A percentile compares a stretch with the other conserved stretches of the same genome.
Conservation (phyloP, 2,797 vertebrate genomes). For the Limnodromus scolopaceus region DNA sequence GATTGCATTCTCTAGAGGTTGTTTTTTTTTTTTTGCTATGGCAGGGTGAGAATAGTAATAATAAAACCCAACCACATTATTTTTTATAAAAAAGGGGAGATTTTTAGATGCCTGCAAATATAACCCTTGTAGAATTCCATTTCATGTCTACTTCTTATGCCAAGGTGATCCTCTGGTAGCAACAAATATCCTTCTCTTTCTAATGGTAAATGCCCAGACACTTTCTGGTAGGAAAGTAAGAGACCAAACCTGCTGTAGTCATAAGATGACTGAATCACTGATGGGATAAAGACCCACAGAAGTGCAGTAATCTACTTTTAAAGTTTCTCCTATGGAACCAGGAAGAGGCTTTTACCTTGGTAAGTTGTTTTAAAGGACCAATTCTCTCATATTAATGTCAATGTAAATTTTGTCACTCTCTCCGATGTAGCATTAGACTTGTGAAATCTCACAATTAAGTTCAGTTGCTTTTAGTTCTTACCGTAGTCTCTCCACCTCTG, state of each 20-base stretch:
- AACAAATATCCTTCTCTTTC: background rate
- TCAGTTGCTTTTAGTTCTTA: slow-evolving; percentile 61
- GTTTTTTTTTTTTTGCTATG: background rate
- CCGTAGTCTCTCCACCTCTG: slow-evolving; percentile 96
- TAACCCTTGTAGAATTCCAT: background rate
- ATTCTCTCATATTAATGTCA: background rate
- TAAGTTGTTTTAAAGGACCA: background rate
- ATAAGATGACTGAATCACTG: background rate
- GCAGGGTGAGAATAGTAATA: background rate
- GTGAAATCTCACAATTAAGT: background rate
- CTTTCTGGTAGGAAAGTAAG: background rate
- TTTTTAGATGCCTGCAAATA: background rate
- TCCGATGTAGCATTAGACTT: background rate
- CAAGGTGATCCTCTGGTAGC: background rate
- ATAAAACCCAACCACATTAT: background rate
- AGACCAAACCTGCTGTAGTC: background rate
- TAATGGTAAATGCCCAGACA: background rate
- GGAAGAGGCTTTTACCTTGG: background rate
- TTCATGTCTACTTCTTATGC: background rate
- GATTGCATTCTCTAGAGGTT: background rate
- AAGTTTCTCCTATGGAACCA: background rate
- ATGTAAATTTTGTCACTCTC: background rate
- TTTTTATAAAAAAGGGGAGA: background rate
- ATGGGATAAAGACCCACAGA: background rate
- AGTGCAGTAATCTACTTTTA: background rate